Base-by-base conservation (phyloP, 2,888 invertebrate genomes). In the Papilio elwesi region DNA sequence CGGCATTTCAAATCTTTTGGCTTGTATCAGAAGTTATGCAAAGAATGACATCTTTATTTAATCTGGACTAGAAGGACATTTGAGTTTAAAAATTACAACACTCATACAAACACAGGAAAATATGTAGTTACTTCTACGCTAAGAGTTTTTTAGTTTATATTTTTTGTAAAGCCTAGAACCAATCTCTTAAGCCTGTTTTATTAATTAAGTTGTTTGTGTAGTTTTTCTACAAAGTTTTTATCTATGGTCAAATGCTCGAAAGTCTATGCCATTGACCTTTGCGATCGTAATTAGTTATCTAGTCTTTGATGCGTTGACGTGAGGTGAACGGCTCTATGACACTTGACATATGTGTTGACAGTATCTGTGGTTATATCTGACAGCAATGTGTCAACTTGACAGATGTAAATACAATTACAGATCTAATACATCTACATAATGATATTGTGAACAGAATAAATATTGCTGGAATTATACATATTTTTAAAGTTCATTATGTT, bases 251-350 rank as follows among this genome's bases (percentile, higher is more conserved):
- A 65, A 65, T 65, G 51, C 5, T 49, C 9, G 2, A 3, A 53
- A 66, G 43, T 55, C 16, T 15, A 16, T n/a, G 64, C 6, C 64
- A 64, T 26, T 48, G 68, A 68, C 68, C 68, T 68, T 26, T 26
- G 16, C 38, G 12, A 43, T 13, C 26, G 68, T 68, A 67, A 67
- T 67, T 67, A 57, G 26, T 7, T 13, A 55, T 26, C 55, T 55
- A 67, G 0, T 53, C 38, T 43, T 53, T 67, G 67, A 53, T 15
- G 55, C 13, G 55, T 55, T 43, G 55, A 48, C 16, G 48, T 68
- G 15, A 26, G 55, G 55, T 68, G 15, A 26, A 57, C 36, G 51
- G 38, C 65, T 65, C 36, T 13, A 36, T 65, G 36, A 64, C 49
- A 6, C 5, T 65, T 65, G 48, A 55, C 68, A 16, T 38, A 57